Base-by-base conservation (phyloP, 2,797 vertebrate species). In the Diplodus sargus region DNA sequence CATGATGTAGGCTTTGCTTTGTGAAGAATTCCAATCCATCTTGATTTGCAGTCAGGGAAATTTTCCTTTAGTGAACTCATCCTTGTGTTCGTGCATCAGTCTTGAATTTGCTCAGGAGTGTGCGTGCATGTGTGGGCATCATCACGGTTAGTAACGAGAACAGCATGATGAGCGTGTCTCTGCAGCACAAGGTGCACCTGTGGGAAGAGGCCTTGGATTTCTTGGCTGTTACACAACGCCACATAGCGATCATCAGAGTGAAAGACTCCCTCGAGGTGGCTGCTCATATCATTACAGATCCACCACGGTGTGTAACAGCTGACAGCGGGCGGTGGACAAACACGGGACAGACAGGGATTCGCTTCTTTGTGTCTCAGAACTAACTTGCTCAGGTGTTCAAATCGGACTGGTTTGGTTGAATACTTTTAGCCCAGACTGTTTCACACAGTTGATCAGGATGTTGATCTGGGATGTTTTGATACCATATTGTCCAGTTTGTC, bases 281-380 rank as follows among this genome's bases (percentile, higher is more conserved):
- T 74, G 60, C 69, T 82, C 74, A 66, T 52, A 62, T 78, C 51
- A 58, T 75, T 70, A 79, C 74, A 74, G 57, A 58, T 76, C 39
- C 60, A 61, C 14, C 64, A 5, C 39, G 1, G 30, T 59, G 64
- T 61, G 48, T 68, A 48, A 68, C 72, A 73, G 82, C 65, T 79
- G 83, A 56, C 63, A 66, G 14, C 60, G 61, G 63, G 49, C 39
- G 15, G 49, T 6, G 49, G 42, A 53, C 72, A 58, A 83, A 71
- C 63, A 66, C 14, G 20, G 20, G 34, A 15, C 61, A 73, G 20
- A 47, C 52, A 52, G 52, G 8, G 14, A 30, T 49, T 28, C 18
- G 1, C 30, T 23, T 53, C n/a, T 60, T 78, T 30, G 15, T 66
- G 17, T 42, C 48, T 59, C 47, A 18, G n/a, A 63, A 23, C 16